Conservation (phyloP, 2,797 vertebrate species). For the Takifugu rubripes region DNA sequence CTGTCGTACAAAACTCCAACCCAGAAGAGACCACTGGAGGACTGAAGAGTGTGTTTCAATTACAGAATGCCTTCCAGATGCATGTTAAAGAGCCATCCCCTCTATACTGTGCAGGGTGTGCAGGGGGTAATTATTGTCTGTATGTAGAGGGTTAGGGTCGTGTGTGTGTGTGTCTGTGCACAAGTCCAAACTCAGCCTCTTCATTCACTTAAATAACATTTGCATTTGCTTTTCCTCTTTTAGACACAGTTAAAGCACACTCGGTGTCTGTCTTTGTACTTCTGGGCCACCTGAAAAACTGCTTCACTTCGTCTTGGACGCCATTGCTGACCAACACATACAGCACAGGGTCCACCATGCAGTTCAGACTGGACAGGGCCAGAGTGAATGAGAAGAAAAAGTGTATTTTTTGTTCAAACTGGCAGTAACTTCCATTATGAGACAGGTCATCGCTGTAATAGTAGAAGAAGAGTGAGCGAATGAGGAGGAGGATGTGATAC, state of each 20-base stretch:
- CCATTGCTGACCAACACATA: constrained; percentile 77
- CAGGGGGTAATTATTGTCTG: constrained; percentile 16
- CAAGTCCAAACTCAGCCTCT: not conserved
- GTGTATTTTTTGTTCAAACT: constrained; percentile 64
- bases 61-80: constrained; percentile 17
- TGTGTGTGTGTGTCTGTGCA: not conserved
- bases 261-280: not conserved
- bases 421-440: constrained; percentile 45
- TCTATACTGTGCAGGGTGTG: not conserved
- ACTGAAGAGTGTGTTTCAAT: constrained; percentile 29
- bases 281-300: constrained; percentile 35
- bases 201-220: constrained; percentile 48
- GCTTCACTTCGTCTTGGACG: constrained; percentile 56
- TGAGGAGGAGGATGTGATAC: constrained; percentile 74
- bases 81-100: constrained; percentile 11
- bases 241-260: constrained; percentile 7
- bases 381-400: constrained; percentile 67
- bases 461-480: constrained; percentile 66
- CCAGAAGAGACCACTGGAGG: constrained; percentile 28
- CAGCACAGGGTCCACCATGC: constrained; percentile 77
- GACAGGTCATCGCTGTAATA: accelerated
- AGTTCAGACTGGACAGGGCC: constrained; percentile 77
- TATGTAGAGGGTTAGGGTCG: constrained; percentile 2
- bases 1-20: constrained; percentile 13
- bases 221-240: not conserved